Conservation (phyloP, 1,140 invertebrate genomes). For the Saccostrea echinata region DNA sequence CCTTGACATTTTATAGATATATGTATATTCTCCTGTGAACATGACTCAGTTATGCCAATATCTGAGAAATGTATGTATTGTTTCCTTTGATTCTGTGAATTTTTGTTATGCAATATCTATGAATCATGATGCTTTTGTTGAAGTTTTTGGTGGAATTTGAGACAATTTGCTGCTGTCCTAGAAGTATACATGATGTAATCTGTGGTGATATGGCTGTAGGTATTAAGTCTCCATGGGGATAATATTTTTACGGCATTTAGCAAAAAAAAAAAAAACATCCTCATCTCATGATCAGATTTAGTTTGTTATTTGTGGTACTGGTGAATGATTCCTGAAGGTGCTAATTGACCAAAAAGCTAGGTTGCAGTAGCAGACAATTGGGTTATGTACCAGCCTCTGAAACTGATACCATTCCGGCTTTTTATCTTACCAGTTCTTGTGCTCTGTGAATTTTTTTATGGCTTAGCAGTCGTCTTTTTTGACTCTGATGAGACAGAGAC, state of each 20-base stretch:
- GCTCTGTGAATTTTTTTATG: slow-evolving; percentile 10
- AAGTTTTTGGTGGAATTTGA: slow-evolving; percentile 9
- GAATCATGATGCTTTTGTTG: neutral
- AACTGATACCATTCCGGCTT: neutral
- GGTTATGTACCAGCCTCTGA: neutral
- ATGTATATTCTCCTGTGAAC: neutral
- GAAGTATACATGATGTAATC: slow-evolving; percentile 22
- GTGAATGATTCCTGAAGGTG: slow-evolving; percentile 28
- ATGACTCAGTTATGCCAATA: neutral
- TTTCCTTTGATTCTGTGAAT: slow-evolving; percentile 30
- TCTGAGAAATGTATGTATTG: neutral
- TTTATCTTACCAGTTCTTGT: neutral
- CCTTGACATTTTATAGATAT: slow-evolving; percentile 8
- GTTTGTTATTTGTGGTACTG: slow-evolving; percentile 15
- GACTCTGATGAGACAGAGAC: neutral
- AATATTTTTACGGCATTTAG: slow-evolving; percentile 32
- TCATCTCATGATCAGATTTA: slow-evolving; percentile 13
- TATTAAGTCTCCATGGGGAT: slow-evolving; percentile 18
- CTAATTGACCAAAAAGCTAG: slow-evolving; percentile 24
- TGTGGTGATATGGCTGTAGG: neutral
- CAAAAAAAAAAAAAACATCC: neutral
- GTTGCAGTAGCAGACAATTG: slow-evolving; percentile 27
- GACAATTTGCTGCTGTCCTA: slow-evolving; percentile 20
- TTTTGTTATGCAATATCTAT: slow-evolving; percentile 30
- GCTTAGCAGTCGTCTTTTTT: neutral